phyloP scores from a whole-genome alignment of 2,888 invertebrate species.

The Thereva unica region DNA sequence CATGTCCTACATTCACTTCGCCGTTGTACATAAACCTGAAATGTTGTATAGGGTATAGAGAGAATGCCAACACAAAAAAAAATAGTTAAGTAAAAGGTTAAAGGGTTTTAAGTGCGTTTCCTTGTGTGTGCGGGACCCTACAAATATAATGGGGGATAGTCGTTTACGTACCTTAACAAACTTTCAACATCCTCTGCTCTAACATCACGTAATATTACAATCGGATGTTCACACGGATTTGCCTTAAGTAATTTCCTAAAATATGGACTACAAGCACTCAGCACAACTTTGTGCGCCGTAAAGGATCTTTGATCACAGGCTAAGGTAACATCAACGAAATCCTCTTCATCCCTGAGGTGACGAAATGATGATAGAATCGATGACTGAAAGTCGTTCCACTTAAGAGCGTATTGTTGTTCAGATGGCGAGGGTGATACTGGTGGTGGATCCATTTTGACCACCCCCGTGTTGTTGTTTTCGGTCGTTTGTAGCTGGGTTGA shows the following conservation, averaged over 20 bases:
- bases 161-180: slow-evolving; percentile 67
- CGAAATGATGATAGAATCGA: slow-evolving; percentile 89
- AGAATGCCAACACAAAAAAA: neutral
- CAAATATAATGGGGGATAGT: too few species aligned
- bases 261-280: slow-evolving; percentile 92
- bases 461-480: slow-evolving; percentile 58
- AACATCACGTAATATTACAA: slow-evolving; percentile 84
- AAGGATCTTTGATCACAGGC: slow-evolving; percentile 89
- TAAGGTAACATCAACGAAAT: slow-evolving; percentile 90
- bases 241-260: slow-evolving; percentile 86
- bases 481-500: slow-evolving; percentile 59
- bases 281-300: slow-evolving; percentile 87
- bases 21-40: slow-evolving; percentile 88
- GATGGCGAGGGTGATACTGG: slow-evolving; percentile 61
- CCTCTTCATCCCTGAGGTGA: slow-evolving; percentile 85
- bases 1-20: slow-evolving; percentile 87
- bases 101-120: too few species aligned
- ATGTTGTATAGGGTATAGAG: slow-evolving; percentile 37
- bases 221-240: slow-evolving; percentile 89
- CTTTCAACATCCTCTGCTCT: slow-evolving; percentile 86
- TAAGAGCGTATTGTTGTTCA: slow-evolving; percentile 88
- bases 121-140: too few species aligned
- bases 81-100: neutral
- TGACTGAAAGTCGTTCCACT: slow-evolving; percentile 94
- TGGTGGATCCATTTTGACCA: slow-evolving; percentile 60